Evolutionary conservation across 2,797 vertebrate species (phyloP), one percentile per base, ranked within the genome.

Genomic region (Pipistrellus kuhlii): DNA sequence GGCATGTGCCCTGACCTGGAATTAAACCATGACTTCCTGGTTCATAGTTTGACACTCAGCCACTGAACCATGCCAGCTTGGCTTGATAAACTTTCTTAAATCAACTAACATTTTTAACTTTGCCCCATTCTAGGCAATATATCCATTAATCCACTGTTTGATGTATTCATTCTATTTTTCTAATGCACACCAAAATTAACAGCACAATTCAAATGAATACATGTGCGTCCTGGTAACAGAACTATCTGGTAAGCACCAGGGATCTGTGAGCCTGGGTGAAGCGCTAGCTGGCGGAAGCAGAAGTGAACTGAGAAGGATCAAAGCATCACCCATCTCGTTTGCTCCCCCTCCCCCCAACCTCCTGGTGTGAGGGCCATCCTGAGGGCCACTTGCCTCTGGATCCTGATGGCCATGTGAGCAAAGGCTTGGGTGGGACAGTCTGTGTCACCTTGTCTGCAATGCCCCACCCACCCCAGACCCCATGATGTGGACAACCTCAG

Each of bases 291-390:
- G 30, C 6, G 41, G 35, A 69, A 84, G 41, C 83, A 62, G 59
- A 88, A 17, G n/a, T 4, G 25, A 41, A 53, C 12, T 0, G 17
- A 17, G 27, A 44, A n/a, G 35, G 62, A 20, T 12, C 13, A 12
- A 32, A 0, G 1, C 5, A 3, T 4, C 27, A 15, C 5, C 38
- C 15, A 0, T 11, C 18, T 30, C 3, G 0, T 30, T n/a, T 9
- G 11, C 6, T 30, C 27, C 21, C 8, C 12, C 17, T 1, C 12
- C 17, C 2, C 8, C 25, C 32, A 35, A 9, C 6, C 18, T 2
- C 12, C 41, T 44, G 85, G 46, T 0, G 0, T 8, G 25, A 80
- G 38, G 55, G 46, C 4, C 25, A n/a, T 73, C 32, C 12, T 20
- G 30, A 35, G 2, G 27, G 25, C 10, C 18, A 20, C 8, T 68